Conservation (phyloP, 2,113 vertebrate genomes). For the Varanus salvator region DNA sequence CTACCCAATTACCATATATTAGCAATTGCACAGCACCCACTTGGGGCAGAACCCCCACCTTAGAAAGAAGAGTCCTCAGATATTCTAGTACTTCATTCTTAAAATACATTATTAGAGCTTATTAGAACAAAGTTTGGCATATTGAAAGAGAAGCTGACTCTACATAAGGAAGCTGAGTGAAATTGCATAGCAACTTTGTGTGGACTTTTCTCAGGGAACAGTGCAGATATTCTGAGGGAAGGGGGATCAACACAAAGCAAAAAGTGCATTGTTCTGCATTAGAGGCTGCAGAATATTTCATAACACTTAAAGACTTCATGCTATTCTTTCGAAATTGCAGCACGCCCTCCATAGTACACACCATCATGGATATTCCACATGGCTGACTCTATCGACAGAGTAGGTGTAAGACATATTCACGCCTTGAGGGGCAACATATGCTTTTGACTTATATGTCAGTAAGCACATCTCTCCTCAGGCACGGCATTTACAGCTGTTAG, state of each 20-base stretch:
- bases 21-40: background rate
- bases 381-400: background rate
- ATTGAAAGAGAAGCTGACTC: background rate
- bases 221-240: background rate
- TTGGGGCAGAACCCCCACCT: background rate
- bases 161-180: background rate
- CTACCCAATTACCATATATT: background rate
- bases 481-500: background rate
- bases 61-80: background rate
- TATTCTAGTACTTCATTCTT: background rate
- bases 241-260: background rate
- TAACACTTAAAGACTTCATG: background rate
- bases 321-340: background rate
- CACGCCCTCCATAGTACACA: background rate
- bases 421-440: background rate
- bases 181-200: background rate
- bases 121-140: background rate
- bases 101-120: background rate
- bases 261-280: background rate
- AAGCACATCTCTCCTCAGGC: background rate
- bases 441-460: background rate
- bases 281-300: background rate
- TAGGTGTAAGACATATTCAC: background rate
- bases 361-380: background rate
- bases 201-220: background rate